Evolutionary conservation across 2,113 vertebrate genomes (phyloP).

Genomic region (Hydrolagus affinis): DNA sequence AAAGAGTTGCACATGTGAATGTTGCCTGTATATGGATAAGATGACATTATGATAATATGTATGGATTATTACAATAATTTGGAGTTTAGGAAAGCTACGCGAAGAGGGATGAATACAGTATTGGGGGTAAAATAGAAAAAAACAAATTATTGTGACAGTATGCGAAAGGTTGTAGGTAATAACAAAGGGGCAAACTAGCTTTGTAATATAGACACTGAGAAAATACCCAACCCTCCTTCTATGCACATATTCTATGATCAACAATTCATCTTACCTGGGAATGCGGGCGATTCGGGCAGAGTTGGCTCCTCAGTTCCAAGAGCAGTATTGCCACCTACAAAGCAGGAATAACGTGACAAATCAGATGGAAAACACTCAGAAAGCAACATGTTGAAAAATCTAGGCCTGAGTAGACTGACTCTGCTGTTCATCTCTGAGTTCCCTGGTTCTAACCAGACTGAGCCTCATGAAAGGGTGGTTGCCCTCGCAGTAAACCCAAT

Average conservation of each 20-base stretch:
- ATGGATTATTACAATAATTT: no score
- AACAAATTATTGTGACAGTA: no score
- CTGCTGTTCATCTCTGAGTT: background rate
- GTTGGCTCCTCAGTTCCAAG: slow-evolving; percentile 20
- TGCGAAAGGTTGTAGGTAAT: no score
- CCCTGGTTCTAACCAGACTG: background rate
- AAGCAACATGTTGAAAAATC: no score
- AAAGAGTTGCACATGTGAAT: no score
- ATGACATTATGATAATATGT: no score
- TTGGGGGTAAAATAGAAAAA: no score
- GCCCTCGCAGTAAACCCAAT: background rate
- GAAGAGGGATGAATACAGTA: no score
- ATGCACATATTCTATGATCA: background rate
- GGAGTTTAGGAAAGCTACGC: no score
- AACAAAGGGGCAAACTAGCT: no score
- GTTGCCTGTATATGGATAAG: no score
- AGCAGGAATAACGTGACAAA: background rate
- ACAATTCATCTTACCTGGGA: slow-evolving; percentile 1
- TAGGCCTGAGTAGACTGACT: no score
- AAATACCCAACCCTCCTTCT: background rate
- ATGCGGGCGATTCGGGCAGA: background rate
- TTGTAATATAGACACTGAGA: background rate
- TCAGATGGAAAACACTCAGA: background rate
- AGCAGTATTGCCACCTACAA: background rate
- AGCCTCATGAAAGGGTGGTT: background rate